Percentiles rank a stretch among this genome's conserved stretches.
These are phyloP conservation scores for Nephrotoma flavescens DNA, from an alignment of 2,888 invertebrate species.

Conservation along the genomic window DNA sequence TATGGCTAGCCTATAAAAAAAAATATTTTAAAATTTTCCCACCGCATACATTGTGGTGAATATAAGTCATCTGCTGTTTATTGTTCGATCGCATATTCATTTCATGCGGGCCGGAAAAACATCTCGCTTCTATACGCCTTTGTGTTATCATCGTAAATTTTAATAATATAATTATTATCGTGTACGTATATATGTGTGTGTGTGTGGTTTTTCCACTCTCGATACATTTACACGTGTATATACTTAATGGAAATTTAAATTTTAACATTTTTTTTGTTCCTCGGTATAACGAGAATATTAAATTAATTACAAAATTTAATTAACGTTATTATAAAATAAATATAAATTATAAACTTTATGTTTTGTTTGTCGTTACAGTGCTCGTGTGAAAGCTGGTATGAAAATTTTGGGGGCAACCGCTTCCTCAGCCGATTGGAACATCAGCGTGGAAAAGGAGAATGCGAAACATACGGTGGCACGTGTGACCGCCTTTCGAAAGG, in stretches of 20 bases:
- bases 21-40: background rate
- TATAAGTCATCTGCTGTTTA: background rate
- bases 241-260: background rate
- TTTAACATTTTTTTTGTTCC: too few species aligned
- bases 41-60: background rate
- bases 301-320: background rate
- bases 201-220: background rate
- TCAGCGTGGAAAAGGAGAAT: constrained; percentile 66
- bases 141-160: too few species aligned
- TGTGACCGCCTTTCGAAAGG: constrained; percentile 66
- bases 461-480: constrained; percentile 77
- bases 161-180: too few species aligned
- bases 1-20: background rate
- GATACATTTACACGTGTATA: background rate
- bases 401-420: constrained; percentile 71
- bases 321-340: background rate
- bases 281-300: background rate
- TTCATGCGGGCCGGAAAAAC: background rate
- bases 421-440: constrained; percentile 67
- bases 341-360: background rate
- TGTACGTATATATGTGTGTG: background rate
- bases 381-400: constrained; percentile 78
- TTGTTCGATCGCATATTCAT: background rate
- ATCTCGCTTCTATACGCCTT: too few species aligned
- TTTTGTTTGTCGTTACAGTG: constrained; percentile 38